Evolutionary conservation across 2,888 invertebrate species (phyloP).

Genomic region (Allophyes oxyacanthae): DNA sequence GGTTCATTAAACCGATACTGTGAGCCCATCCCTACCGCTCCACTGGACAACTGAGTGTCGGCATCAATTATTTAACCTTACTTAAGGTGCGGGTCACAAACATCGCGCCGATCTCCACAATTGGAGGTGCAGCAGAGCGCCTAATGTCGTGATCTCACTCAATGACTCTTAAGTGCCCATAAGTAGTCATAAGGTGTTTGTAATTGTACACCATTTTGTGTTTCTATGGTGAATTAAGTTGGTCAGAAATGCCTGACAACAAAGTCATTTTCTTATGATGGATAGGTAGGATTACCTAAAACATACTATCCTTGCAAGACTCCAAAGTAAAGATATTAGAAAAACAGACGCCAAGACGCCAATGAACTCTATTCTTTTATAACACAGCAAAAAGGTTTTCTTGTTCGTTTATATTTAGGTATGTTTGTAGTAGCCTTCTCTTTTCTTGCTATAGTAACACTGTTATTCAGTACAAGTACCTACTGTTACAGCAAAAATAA

Average conservation of each 20-base stretch:
- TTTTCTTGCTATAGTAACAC: too few species aligned
- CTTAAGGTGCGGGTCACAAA: slow-evolving; percentile 88
- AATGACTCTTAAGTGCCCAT: slow-evolving; percentile 43
- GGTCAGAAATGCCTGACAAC: background rate
- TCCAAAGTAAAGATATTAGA: too few species aligned
- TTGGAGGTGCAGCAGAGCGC: slow-evolving; percentile 60
- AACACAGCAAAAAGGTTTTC: too few species aligned
- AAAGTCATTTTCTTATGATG: too few species aligned
- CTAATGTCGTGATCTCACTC: slow-evolving; percentile 51
- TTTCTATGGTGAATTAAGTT: background rate
- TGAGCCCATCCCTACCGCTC: slow-evolving; percentile 60
- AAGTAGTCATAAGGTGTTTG: slow-evolving; percentile 3
- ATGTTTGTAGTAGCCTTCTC: too few species aligned
- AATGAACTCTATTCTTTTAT: too few species aligned
- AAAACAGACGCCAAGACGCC: too few species aligned
- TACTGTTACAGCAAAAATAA: too few species aligned
- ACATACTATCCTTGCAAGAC: too few species aligned
- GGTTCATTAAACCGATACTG: slow-evolving; percentile 14
- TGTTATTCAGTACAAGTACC: too few species aligned
- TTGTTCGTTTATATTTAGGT: too few species aligned
- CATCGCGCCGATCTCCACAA: slow-evolving; percentile 64
- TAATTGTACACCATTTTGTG: slow-evolving; percentile 4
- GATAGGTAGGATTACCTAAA: too few species aligned
- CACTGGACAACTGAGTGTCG: slow-evolving; percentile 57
- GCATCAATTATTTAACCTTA: slow-evolving; percentile 87